Evolutionary conservation across 2,113 vertebrate species (phyloP).

Genomic region (Megalops atlanticus): DNA sequence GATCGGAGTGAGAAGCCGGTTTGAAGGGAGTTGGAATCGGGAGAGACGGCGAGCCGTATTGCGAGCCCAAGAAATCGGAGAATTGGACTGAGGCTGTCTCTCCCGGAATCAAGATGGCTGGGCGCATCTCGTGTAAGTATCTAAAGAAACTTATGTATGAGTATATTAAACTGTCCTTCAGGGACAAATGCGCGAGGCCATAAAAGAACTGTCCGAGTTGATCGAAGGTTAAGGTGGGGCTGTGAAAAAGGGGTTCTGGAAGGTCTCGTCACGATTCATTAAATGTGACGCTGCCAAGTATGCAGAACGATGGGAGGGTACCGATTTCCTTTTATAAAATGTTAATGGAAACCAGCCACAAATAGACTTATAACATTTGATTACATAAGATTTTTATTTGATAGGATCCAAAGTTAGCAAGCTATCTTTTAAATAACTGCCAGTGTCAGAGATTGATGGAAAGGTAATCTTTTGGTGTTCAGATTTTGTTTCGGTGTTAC

Average conservation of each 20-base stretch:
- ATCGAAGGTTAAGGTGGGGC: slow-evolving; percentile 35
- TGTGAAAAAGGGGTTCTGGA: neutral
- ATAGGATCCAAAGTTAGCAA: neutral
- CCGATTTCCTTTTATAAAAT: neutral
- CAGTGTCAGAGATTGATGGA: neutral
- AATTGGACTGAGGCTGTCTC: neutral
- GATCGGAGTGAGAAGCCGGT: slow-evolving; percentile 88
- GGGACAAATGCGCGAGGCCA: neutral
- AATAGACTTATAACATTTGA: neutral
- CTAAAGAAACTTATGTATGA: neutral
- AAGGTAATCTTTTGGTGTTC: neutral
- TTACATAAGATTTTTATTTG: neutral
- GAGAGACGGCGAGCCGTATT: slow-evolving; percentile 57
- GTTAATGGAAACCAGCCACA: neutral
- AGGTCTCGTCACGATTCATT: neutral
- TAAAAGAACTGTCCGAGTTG: slow-evolving; percentile 24
- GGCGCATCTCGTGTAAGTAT: neutral
- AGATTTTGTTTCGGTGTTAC: neutral
- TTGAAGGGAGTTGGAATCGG: slow-evolving; percentile 42
- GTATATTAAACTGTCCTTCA: neutral
- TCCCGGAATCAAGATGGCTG: neutral
- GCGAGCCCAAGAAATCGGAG: neutral
- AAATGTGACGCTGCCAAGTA: neutral
- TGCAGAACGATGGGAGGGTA: neutral
- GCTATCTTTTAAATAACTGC: too few species aligned